phyloP scores from a whole-genome alignment of 2,113 vertebrate species.

The Triplophysa dalaica region DNA sequence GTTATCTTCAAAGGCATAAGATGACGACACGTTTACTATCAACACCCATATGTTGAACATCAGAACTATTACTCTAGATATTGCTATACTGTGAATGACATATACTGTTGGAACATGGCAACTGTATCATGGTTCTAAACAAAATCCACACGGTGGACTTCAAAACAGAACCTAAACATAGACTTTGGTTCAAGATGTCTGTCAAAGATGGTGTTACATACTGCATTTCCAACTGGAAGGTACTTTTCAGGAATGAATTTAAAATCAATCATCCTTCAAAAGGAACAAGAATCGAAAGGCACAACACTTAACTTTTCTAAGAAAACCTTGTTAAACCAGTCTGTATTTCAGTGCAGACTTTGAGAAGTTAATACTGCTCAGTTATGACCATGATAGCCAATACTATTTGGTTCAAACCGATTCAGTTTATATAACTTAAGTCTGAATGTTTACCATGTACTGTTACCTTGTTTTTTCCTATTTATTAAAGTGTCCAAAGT shows the following conservation, averaged over 20 bases:
- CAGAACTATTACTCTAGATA: constrained; percentile 77
- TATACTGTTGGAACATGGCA: constrained; percentile 68
- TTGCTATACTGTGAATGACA: constrained; percentile 91
- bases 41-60: constrained; percentile 57
- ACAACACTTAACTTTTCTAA: constrained; percentile 79
- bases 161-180: constrained; percentile 78
- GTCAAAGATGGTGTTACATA: constrained; percentile 74
- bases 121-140: background rate
- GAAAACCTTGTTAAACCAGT: constrained; percentile 70
- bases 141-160: constrained; percentile 81
- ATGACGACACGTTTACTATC: constrained; percentile 67
- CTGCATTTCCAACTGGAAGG: constrained; percentile 58
- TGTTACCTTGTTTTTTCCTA: constrained; percentile 3
- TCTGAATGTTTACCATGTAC: background rate
- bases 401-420: background rate
- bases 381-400: background rate
- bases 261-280: constrained; percentile 52
- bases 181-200: constrained; percentile 89
- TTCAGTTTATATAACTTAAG: background rate
- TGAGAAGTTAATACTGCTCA: background rate
- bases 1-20: constrained; percentile 26
- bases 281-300: constrained; percentile 75
- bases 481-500: background rate
- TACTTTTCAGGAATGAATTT: constrained; percentile 42
- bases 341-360: background rate